phyloP scores from a whole-genome alignment of 2,797 vertebrate genomes.

The Triplophysa bombifrons region DNA sequence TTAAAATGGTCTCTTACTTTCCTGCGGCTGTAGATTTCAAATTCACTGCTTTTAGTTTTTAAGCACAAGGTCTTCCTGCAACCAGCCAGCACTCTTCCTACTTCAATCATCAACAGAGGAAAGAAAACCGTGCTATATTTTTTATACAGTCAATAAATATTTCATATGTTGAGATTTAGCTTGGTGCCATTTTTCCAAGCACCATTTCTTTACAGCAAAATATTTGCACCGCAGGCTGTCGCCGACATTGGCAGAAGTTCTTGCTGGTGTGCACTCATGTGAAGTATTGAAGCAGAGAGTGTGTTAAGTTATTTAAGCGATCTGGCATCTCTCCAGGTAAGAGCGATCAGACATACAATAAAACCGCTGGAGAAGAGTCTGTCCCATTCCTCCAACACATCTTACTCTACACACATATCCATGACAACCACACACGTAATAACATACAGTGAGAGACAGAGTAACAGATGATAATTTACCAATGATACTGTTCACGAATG shows the following conservation, averaged over 20 bases:
- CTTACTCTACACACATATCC: slow-evolving; percentile 10
- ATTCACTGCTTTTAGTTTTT: too few species aligned
- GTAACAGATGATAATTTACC: background rate
- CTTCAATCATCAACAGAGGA: too few species aligned
- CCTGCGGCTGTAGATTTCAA: too few species aligned
- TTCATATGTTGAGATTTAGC: too few species aligned
- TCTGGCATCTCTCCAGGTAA: slow-evolving; percentile 26
- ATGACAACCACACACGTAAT: slow-evolving; percentile 28
- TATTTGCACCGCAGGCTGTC: slow-evolving; percentile 5
- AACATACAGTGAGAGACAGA: slow-evolving; percentile 23
- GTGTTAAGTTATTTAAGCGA: slow-evolving; percentile 5
- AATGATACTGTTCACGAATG: background rate
- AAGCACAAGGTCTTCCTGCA: too few species aligned
- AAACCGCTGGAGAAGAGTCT: slow-evolving; percentile 17
- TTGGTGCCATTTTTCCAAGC: background rate
- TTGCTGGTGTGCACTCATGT: slow-evolving; percentile 26
- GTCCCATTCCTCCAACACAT: slow-evolving; percentile 5
- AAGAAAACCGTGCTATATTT: too few species aligned
- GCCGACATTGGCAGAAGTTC: background rate
- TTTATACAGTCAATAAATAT: too few species aligned
- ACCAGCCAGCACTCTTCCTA: too few species aligned
- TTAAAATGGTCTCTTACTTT: too few species aligned
- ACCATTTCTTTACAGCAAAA: background rate
- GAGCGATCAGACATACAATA: slow-evolving; percentile 17
- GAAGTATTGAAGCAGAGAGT: slow-evolving; percentile 13